A percentile compares a stretch with the other conserved stretches of the same genome.
Conservation (phyloP, 53 echinoderm and acorn worm species). For the Astropecten irregularis region DNA sequence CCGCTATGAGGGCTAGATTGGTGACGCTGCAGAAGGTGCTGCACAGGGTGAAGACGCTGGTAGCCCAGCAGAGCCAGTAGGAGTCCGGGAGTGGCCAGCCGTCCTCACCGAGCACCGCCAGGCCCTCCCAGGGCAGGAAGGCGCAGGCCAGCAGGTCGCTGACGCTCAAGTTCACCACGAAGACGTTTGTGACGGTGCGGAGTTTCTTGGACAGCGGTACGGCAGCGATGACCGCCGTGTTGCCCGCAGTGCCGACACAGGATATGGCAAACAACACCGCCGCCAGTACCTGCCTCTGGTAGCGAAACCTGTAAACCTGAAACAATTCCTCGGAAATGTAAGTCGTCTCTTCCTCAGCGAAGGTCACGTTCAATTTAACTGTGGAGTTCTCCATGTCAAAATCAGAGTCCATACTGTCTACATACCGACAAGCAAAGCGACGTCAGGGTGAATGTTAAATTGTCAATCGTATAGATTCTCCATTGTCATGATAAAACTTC, state of each 20-base stretch:
- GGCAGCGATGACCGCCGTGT: not conserved
- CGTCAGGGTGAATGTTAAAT: too few species aligned
- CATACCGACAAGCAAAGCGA: too few species aligned
- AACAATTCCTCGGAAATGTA: not conserved
- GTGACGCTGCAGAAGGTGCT: not conserved
- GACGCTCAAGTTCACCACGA: slow-evolving; percentile 8
- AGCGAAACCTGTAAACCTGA: not conserved
- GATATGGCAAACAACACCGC: not conserved
- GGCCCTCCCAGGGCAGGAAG: slow-evolving; percentile 21
- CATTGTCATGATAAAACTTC: too few species aligned
- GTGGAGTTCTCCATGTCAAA: not conserved
- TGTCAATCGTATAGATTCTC: too few species aligned
- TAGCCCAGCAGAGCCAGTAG: not conserved
- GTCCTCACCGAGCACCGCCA: not conserved
- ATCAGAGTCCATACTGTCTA: too few species aligned
- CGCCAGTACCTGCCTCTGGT: not conserved
- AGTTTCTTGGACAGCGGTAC: not conserved
- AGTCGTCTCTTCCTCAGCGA: not conserved
- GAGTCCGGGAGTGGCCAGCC: slow-evolving; percentile 8
- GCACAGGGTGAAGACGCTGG: not conserved
- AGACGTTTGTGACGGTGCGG: too few species aligned
- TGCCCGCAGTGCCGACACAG: not conserved
- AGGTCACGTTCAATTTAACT: not conserved
- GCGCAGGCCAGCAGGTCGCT: slow-evolving; percentile 2
- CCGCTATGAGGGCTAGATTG: slow-evolving; percentile 17